phyloP scores from a whole-genome alignment of 2,888 invertebrate species.

The Tricholauxania praeusta region DNA sequence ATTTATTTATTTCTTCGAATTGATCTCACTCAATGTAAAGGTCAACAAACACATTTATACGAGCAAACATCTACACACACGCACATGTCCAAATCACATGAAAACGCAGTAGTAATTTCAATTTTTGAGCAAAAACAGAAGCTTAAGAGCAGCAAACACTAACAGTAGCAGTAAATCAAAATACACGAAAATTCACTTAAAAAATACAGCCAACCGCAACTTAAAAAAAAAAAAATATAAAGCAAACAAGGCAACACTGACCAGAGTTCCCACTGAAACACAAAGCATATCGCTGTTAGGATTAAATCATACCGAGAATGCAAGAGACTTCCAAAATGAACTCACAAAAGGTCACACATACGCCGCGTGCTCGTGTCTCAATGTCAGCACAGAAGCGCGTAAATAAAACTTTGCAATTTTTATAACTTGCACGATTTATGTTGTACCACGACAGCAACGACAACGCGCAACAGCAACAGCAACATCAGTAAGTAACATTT shows the following conservation, averaged over 20 bases:
- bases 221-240: constrained; percentile 2
- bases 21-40: no score
- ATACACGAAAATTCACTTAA: constrained; percentile 43
- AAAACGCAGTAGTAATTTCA: background rate
- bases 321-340: background rate
- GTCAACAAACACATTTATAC: no score
- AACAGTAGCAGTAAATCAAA: constrained; percentile 35
- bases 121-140: constrained; percentile 20
- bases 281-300: no score
- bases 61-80: background rate
- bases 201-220: constrained; percentile 17
- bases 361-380: background rate
- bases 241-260: no score
- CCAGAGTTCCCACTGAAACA: no score
- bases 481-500: constrained; percentile 10
- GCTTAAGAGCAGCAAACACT: background rate
- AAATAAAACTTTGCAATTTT: constrained; percentile 22
- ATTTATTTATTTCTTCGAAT: no score
- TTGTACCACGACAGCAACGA: constrained; percentile 3
- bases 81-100: constrained; percentile 24
- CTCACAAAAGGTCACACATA: no score
- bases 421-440: constrained; percentile 22
- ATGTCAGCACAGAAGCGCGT: constrained; percentile 14
- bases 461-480: constrained; percentile 5
- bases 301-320: no score